Evolutionary conservation across 2,888 invertebrate genomes (phyloP).

Genomic region (Malacosoma neustria): DNA sequence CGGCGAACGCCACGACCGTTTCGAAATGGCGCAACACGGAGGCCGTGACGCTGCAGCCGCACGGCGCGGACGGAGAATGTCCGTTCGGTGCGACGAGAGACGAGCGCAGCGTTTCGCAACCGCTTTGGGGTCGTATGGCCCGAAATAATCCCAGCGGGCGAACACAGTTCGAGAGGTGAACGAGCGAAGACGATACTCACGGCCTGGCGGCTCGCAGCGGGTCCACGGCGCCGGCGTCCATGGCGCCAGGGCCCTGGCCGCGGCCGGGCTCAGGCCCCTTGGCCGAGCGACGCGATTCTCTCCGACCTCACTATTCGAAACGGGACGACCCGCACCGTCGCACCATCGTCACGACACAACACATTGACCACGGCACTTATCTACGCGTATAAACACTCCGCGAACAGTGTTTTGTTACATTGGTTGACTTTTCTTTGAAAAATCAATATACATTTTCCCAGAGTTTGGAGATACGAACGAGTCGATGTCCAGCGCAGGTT

Average conservation of each 20-base stretch:
- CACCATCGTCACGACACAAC: conserved; percentile 71
- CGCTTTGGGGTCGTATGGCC: conserved; percentile 55
- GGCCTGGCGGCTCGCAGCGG: conserved; percentile 70
- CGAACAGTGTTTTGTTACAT: conserved; percentile 74
- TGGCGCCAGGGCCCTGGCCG: conserved; percentile 70
- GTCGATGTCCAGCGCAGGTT: conserved; percentile 77
- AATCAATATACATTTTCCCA: conserved; percentile 77
- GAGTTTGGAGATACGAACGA: conserved; percentile 71
- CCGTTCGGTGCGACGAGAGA: conserved; percentile 55
- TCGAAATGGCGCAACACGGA: conserved; percentile 70
- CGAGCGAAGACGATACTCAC: conserved; percentile 57
- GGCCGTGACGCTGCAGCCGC: conserved; percentile 68
- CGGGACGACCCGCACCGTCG: conserved; percentile 66
- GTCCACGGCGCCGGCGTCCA: conserved; percentile 68
- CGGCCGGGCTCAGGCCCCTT: conserved; percentile 68
- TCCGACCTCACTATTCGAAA: conserved; percentile 62
- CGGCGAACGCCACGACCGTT: conserved; percentile 54
- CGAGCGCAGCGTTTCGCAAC: conserved; percentile 69
- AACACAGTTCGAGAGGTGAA: conserved; percentile 34
- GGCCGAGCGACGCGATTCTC: conserved; percentile 69
- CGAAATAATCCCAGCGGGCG: conserved; percentile 57
- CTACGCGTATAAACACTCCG: conserved; percentile 72
- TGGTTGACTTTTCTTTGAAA: conserved; percentile 76
- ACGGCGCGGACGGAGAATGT: conserved; percentile 69
- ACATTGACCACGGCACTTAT: conserved; percentile 64